Evolutionary conservation across 2,113 vertebrate species (phyloP), one percentile per base, ranked within the genome.

Genomic region (Brachyhypopomus occidentalis): DNA sequence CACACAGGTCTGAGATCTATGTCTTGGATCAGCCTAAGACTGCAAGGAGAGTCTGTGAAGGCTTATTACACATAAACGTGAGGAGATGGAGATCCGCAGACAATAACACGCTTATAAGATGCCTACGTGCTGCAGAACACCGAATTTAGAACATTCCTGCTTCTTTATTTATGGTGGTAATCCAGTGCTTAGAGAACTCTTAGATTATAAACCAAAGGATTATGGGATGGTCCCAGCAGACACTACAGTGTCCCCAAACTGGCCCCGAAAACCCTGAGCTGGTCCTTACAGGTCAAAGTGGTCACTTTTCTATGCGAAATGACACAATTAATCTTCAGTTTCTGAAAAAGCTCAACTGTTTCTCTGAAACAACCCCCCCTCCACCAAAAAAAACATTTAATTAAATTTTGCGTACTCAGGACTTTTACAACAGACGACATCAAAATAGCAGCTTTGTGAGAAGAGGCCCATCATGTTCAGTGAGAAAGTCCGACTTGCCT

Each of bases 391-490:
- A 62, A 58, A 20, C 20, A 0, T 62, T 62, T 74, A 23, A 80
- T 74, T 48, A 27, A n/a, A 38, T 55, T 36, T 38, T 41, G 52
- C 14, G 58, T 1, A n/a, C 25, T 19, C 19, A 64, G 58, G 60
- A 6, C 7, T n/a, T 73, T 48, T 73, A 66, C 78, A 55, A 64
- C 5, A 41, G 25, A 75, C n/a, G 8, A 20, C 7, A 62, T 67
- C 79, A 74, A 7, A 52, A 41, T 22, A 74, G 71, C 70, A 23
- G 59, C 72, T 66, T 56, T 12, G 64, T 73, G 55, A 73, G 41
- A 25, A n/a, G 19, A 70, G 23, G 3, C 16, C 62, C 19, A 23
- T 23, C 38, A 78, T 55, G 16, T 4, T 9, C 12, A 3, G 25
- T 22, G 17, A n/a, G 4, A 1, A 3, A 23, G 19, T 4, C 19